Evolutionary conservation across 2,888 invertebrate genomes (phyloP).

Genomic region (Nineta flava): DNA sequence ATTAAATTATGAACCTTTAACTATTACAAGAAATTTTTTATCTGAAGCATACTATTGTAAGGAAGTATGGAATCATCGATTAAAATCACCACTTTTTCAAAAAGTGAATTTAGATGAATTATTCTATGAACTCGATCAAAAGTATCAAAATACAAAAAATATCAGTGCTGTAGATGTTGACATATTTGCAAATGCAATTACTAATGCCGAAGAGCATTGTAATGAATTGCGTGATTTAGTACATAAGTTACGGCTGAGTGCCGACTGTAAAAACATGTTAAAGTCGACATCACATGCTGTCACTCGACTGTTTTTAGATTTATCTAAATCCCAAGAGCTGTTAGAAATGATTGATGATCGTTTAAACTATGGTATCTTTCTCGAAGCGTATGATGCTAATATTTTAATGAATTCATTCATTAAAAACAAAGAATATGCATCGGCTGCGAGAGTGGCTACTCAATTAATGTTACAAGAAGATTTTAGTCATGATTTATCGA

Average conservation of each 20-base stretch:
- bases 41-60: conserved; percentile 57
- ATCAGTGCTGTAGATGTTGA: conserved; percentile 71
- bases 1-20: no score
- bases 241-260: conserved; percentile 53
- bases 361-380: conserved; percentile 76
- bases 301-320: conserved; percentile 40
- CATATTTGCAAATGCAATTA: conserved; percentile 55
- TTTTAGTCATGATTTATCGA: conserved; percentile 50
- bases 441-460: conserved; percentile 62
- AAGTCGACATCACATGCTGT: conserved; percentile 75
- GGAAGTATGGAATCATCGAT: conserved; percentile 50
- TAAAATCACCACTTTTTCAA: conserved; percentile 40
- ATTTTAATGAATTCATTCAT: conserved; percentile 67
- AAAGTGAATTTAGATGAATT: conserved; percentile 48
- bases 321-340: conserved; percentile 43
- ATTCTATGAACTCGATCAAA: conserved; percentile 52
- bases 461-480: conserved; percentile 85
- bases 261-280: conserved; percentile 50
- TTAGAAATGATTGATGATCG: conserved; percentile 62
- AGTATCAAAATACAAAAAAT: conserved; percentile 40
- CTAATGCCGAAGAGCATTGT: conserved; percentile 31
- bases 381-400: conserved; percentile 67
- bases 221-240: conserved; percentile 60
- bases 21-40: conserved; percentile 34
- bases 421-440: conserved; percentile 43